Percentiles rank a stretch among this genome's conserved stretches.
These are phyloP conservation scores for Drosophila kambysellisi DNA, from an alignment of 2,888 invertebrate species.

Conservation along the genomic window DNA sequence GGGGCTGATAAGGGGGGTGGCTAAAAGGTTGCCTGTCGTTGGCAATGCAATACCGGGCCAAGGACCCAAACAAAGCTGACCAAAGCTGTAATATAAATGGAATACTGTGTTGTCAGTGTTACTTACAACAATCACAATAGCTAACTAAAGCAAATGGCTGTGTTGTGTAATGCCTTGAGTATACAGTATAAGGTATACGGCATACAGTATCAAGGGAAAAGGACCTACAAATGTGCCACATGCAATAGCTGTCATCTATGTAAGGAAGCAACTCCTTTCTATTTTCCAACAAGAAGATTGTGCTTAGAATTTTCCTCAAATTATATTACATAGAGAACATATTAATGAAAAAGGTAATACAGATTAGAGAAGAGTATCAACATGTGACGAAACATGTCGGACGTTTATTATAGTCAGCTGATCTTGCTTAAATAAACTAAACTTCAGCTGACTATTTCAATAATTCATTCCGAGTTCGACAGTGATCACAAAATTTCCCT, in stretches of 20 bases:
- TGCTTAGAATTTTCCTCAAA: not conserved
- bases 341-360: not conserved
- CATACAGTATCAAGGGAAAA: not conserved
- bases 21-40: constrained; percentile 15
- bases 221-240: not conserved
- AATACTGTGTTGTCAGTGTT: constrained; percentile 33
- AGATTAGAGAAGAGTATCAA: not conserved
- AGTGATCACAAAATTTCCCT: not conserved
- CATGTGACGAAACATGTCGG: not conserved
- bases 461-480: not conserved
- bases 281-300: not conserved
- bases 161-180: constrained; percentile 21
- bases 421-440: not conserved
- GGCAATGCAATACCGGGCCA: constrained; percentile 9
- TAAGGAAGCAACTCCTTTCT: constrained; percentile 9
- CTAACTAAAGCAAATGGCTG: constrained; percentile 20
- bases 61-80: constrained; percentile 50
- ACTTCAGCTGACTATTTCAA: not conserved
- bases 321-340: not conserved
- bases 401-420: not conserved
- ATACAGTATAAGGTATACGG: not conserved
- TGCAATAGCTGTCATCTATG: constrained; percentile 1
- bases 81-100: constrained; percentile 57
- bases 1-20: not conserved
- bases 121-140: constrained; percentile 27